Evolutionary conservation across 2,797 vertebrate genomes (phyloP), one percentile per base, ranked within the genome.

Genomic region (Cichlasoma orientale): DNA sequence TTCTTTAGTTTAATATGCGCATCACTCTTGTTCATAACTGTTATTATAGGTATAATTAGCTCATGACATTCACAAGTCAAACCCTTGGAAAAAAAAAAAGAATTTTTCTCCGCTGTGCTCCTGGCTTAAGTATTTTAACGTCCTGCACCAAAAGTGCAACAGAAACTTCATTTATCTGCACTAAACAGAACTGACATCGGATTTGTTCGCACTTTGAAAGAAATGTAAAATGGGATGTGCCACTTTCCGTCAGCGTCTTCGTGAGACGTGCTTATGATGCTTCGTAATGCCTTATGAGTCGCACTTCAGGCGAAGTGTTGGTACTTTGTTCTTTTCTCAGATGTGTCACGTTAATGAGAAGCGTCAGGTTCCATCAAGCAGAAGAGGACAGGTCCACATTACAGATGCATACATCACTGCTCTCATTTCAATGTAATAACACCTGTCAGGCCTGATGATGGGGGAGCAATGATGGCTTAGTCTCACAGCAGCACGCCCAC

Each of bases 351-450:
- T 82, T 93, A 94, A 94, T 92, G 89, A 92, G 90, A 90, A 78
- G 88, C 74, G 88, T 91, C 90, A 90, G 88, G 77, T 90, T 88
- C 89, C 89, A 93, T 93, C 91, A 92, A 91, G 92, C 91, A 87
- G 88, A 90, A 89, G 91, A 89, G 83, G 88, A 93, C 90, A 93
- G 91, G 90, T 87, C 90, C 90, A 92, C 93, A 94, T 93, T 93
- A 93, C 89, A 92, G 84, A 92, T 90, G 93, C 92, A 94, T 92
- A 93, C 92, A 93, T 92, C 93, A 92, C 83, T 86, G 89, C 90
- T 87, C 92, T 89, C 92, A 92, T 94, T 92, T 92, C 92, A 92
- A 89, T 88, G 91, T 92, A 93, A 94, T 94, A 93, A 94, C 91
- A 93, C 92, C 92, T 93, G 92, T 93, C 92, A 73, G 88, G 75